Evolutionary conservation across 1,140 invertebrate genomes (phyloP).

Genomic region (Halictus rubicundus): DNA sequence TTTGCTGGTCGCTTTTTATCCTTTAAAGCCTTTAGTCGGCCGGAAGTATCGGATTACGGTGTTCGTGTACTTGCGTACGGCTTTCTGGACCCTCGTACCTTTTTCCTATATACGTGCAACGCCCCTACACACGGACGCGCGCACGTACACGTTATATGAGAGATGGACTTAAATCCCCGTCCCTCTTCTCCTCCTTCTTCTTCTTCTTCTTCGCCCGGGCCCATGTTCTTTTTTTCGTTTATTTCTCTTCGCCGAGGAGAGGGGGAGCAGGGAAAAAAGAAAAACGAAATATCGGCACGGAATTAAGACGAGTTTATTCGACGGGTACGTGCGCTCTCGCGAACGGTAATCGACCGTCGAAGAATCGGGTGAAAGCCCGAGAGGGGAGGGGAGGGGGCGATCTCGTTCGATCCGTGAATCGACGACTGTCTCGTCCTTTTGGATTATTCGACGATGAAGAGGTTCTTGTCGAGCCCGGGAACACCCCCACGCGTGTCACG

Average conservation of each 20-base stretch:
- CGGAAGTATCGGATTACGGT: slow-evolving; percentile 51
- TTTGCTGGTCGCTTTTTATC: slow-evolving; percentile 49
- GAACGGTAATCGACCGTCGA: not conserved
- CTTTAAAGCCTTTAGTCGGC: slow-evolving; percentile 48
- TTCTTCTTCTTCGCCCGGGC: too few relatives aligned
- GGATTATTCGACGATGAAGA: not conserved
- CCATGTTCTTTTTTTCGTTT: too few relatives aligned
- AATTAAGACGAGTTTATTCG: slow-evolving; percentile 47
- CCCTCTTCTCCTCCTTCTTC: not conserved
- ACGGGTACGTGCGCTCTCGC: not conserved
- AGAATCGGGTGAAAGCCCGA: not conserved
- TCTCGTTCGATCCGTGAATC: not conserved
- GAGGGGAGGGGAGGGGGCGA: too few relatives aligned
- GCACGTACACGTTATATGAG: not conserved
- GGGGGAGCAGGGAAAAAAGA: too few relatives aligned
- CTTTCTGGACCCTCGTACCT: slow-evolving; percentile 11
- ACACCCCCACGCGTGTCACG: not conserved
- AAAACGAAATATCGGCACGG: not conserved
- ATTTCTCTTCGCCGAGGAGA: too few relatives aligned
- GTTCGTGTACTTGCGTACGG: slow-evolving; percentile 15
- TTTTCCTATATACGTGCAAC: not conserved
- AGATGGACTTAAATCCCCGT: slow-evolving; percentile 39
- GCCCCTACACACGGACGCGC: not conserved
- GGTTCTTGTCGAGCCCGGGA: not conserved
- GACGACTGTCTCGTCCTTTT: slow-evolving; percentile 9